Conservation (phyloP, 2,113 vertebrate species). For the Pedetes capensis region DNA sequence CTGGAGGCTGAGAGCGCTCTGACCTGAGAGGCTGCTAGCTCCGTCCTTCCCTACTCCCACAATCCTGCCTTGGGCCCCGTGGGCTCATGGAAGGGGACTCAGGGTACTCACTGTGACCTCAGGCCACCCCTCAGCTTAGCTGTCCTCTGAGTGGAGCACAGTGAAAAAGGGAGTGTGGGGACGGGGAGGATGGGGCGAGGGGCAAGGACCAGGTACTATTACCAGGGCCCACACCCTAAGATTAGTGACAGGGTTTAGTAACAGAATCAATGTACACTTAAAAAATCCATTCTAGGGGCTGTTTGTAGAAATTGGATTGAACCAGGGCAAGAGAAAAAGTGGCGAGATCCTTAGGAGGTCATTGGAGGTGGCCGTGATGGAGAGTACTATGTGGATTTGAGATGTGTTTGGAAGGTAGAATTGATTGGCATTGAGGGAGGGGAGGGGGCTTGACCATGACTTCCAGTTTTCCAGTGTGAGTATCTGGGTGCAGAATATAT, state of each 20-base stretch:
- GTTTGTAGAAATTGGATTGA: background rate
- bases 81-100: background rate
- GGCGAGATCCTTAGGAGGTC: background rate
- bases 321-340: background rate
- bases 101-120: background rate
- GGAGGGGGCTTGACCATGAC: too few species aligned
- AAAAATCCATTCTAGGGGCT: background rate
- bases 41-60: too few species aligned
- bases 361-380: background rate
- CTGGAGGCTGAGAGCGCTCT: background rate
- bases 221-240: background rate
- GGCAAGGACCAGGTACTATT: background rate
- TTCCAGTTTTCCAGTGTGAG: background rate
- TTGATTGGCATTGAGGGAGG: background rate
- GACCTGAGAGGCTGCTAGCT: background rate
- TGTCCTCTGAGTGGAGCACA: background rate
- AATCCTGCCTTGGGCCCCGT: too few species aligned
- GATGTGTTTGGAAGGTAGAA: background rate
- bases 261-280: background rate
- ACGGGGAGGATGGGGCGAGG: too few species aligned
- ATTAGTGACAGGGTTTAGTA: background rate
- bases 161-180: background rate
- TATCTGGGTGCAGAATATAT: background rate
- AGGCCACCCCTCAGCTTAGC: background rate
- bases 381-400: background rate